Evolutionary conservation across 92 coral and sea anemone species (phyloP).

Genomic region (Actinostola sp.): DNA sequence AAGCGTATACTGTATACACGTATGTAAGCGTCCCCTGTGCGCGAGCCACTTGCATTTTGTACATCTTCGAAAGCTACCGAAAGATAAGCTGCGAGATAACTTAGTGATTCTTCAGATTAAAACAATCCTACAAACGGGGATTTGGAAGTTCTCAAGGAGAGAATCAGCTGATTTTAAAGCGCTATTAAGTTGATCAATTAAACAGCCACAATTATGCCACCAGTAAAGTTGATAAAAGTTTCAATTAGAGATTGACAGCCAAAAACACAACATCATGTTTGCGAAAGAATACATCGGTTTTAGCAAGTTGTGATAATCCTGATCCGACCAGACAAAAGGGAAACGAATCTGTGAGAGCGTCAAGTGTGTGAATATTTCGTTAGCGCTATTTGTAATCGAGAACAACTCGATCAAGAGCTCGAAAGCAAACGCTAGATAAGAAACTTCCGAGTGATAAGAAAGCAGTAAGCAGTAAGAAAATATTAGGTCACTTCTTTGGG

Average conservation of each 20-base stretch:
- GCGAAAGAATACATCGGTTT: neutral
- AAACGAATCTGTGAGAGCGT: neutral
- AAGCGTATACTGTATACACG: no score
- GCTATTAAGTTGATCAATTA: slow-evolving; percentile 11
- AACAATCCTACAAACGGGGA: neutral
- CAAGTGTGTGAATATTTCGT: slow-evolving; percentile 3
- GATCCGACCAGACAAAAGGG: neutral
- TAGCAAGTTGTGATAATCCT: neutral
- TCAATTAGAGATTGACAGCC: neutral
- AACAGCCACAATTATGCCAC: slow-evolving; percentile 17
- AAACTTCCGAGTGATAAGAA: slow-evolving; percentile 4
- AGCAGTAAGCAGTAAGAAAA: neutral
- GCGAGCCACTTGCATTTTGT: no score
- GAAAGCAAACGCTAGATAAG: slow-evolving; percentile 3
- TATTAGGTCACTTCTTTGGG: no score
- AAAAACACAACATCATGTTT: slow-evolving; percentile 5
- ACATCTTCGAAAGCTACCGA: no score
- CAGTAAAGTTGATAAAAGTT: slow-evolving; percentile 31
- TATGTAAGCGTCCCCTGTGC: slow-evolving; percentile 25
- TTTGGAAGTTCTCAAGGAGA: neutral
- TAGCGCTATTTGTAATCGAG: neutral
- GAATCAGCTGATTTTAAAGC: slow-evolving; percentile 2
- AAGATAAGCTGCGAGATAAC: neutral
- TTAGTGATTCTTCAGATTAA: neutral
- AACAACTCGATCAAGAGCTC: slow-evolving; percentile 13